A percentile compares a stretch with the other conserved stretches of the same genome.
These are phyloP conservation scores for Heliconius hewitsoni DNA, from an alignment of 1,140 invertebrate species.

Conservation along the genomic window DNA sequence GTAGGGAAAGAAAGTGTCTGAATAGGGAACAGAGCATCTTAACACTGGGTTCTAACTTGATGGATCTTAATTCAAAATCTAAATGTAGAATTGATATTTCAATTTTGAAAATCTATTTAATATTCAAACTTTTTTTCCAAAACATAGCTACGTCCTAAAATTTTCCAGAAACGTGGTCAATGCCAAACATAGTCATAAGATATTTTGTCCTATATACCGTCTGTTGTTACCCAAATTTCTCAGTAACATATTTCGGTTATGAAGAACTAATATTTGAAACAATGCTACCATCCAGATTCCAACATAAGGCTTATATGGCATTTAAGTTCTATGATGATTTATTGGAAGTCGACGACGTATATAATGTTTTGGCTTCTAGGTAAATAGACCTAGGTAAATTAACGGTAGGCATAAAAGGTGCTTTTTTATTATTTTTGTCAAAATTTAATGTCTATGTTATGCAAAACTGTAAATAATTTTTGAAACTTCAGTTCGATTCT, in stretches of 20 bases:
- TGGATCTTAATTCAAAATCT: too few relatives aligned
- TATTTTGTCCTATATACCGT: not conserved
- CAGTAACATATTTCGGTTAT: conserved; percentile 5
- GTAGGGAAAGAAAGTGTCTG: too few relatives aligned
- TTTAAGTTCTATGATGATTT: not conserved
- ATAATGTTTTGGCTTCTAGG: too few relatives aligned
- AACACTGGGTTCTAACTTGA: not conserved
- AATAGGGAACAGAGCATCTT: not conserved
- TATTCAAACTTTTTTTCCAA: not conserved
- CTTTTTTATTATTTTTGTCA: too few relatives aligned
- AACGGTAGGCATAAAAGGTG: too few relatives aligned
- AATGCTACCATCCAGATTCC: not conserved
- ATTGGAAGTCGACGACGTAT: not conserved
- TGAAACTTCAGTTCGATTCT: too few relatives aligned
- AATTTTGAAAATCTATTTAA: too few relatives aligned
- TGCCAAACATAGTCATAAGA: not conserved
- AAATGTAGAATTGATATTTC: too few relatives aligned
- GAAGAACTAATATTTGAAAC: conserved; percentile 9
- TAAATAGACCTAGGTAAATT: too few relatives aligned
- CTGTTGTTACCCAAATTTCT: conserved; percentile 4
- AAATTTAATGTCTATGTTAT: too few relatives aligned
- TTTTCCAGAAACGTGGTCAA: not conserved
- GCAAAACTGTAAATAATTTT: too few relatives aligned
- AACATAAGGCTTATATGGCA: not conserved
- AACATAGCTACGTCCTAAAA: not conserved